Base-by-base conservation (phyloP, 1,140 invertebrate species). In the Brachionus plicatilis region DNA sequence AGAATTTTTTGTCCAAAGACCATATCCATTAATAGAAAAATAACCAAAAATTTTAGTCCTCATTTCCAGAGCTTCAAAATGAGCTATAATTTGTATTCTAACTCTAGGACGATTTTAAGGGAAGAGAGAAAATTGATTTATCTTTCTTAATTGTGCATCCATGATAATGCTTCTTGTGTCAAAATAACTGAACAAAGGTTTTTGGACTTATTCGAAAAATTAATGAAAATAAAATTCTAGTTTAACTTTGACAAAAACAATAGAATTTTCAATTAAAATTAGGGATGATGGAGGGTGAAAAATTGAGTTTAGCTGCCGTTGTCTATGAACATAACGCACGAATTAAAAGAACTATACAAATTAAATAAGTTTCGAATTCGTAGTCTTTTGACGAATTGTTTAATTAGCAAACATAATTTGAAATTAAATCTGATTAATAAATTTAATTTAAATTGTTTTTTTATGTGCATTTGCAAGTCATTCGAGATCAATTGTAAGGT, bases 351-450 rank as follows among this genome's bases (percentile, higher is more conserved):
- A 27, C 33, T 43, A 45, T 43, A 75, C 41, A 75, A 75, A 43
- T 43, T 43, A 75, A 75, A 43, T 75, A 43, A 75, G 41, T 45
- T 75, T 76, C 17, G 20, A 60, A 60, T 60, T 76, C 41, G 45
- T 76, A 76, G 41, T 50, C 41, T 76, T 29, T 76, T 76, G 68
- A 72, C 68, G 68, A 72, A 72, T 72, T 76, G 72, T 76, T 76
- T 76, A 76, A 76, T 76, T 76, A 76, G 72, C 45, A 76, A 76
- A 76, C 50, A 76, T 27, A 76, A 76, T 50, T 70, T 76, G 72
- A 76, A 76, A 76, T 76, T 50, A 76, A 76, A 76, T 72, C 68
- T 72, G 33, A 72, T 72, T 72, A 72, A 72, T 50, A 76, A 47
- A 50, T 76, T 76, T 76, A 50, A 76, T 76, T 76, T 76, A 45